Percentiles rank a stretch among this genome's conserved stretches.
phyloP scores from a whole-genome alignment of 2,113 vertebrate species.

The Dascyllus trimaculatus region DNA sequence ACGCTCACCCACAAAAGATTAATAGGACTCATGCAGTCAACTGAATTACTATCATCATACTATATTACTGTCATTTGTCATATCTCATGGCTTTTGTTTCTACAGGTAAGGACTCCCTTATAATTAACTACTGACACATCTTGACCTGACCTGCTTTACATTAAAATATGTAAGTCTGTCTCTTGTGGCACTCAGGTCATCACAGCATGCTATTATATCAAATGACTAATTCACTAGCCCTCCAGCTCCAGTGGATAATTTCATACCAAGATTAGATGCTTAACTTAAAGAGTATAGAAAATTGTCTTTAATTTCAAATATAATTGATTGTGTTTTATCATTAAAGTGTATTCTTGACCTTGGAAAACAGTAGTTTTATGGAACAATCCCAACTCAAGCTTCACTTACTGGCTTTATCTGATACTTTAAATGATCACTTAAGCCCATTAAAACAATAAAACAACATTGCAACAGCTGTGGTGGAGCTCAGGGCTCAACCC shows the following conservation, averaged over 20 bases:
- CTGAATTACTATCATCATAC: constrained; percentile 28
- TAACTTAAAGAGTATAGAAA: not conserved
- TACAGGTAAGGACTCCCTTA: constrained; percentile 17
- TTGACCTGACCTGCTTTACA: not conserved
- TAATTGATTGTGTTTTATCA: no score
- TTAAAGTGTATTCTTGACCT: no score
- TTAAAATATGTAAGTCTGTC: not conserved
- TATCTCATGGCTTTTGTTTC: constrained; percentile 17
- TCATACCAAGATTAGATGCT: not conserved
- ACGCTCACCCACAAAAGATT: constrained; percentile 23
- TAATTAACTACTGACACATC: constrained; percentile 37
- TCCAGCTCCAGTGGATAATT: constrained; percentile 1
- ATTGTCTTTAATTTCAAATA: no score
- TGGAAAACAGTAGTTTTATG: no score
- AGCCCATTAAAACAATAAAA: no score
- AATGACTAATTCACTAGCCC: not conserved
- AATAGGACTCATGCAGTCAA: constrained; percentile 29
- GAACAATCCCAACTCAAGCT: no score
- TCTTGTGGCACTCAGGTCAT: not conserved
- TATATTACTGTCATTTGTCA: constrained; percentile 42
- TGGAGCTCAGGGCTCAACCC: no score
- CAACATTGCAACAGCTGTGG: no score
- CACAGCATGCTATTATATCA: not conserved
- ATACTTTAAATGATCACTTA: no score
- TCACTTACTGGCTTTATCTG: no score